phyloP scores from a whole-genome alignment of 2,797 vertebrate genomes.

The Holocentrus rufus region DNA sequence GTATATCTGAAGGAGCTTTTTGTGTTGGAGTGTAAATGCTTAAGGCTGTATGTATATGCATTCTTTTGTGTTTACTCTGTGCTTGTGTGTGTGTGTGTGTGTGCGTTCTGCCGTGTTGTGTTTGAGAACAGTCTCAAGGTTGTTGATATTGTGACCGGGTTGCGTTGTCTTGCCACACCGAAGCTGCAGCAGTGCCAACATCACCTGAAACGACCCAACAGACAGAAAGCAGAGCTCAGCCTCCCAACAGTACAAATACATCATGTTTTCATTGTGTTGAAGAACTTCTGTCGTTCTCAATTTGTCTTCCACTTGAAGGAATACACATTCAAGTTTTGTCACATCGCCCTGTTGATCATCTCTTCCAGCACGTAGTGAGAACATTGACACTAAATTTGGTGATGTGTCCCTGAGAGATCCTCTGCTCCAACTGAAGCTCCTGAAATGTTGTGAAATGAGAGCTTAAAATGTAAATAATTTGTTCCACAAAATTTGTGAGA shows the following conservation, averaged over 20 bases:
- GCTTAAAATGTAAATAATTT: no score
- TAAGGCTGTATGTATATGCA: not conserved
- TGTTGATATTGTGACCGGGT: constrained; percentile 13
- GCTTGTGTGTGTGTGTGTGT: not conserved
- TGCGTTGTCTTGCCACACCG: constrained; percentile 18
- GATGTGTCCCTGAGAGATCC: no score
- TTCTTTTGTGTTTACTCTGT: constrained; percentile 10
- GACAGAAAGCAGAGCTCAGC: not conserved
- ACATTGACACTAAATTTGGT: no score
- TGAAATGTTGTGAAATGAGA: no score
- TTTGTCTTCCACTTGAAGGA: not conserved
- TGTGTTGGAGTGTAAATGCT: not conserved
- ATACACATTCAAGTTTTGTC: constrained; percentile 1
- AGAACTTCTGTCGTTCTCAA: no score
- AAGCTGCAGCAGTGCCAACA: constrained; percentile 7
- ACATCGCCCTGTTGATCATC: not conserved
- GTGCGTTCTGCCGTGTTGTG: constrained; percentile 17
- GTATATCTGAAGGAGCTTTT: not conserved
- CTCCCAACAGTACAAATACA: not conserved
- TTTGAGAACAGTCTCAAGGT: constrained; percentile 36
- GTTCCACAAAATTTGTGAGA: no score
- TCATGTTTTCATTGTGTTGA: no score
- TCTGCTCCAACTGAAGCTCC: no score
- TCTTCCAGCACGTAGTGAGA: no score
- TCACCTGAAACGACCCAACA: constrained; percentile 30